Conservation (phyloP, 2,113 vertebrate species). For the Sciurus niger region DNA sequence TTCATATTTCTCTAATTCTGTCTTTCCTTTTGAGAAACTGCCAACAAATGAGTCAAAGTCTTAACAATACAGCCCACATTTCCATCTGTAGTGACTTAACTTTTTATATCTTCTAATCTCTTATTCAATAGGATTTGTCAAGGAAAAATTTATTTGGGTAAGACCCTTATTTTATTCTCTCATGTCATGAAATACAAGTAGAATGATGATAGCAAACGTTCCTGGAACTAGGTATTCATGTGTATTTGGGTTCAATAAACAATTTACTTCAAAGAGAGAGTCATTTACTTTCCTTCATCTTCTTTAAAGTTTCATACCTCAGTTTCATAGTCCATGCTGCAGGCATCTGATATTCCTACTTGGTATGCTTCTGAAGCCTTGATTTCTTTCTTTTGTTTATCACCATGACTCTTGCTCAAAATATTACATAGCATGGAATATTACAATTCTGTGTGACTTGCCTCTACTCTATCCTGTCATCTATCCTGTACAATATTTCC, state of each 20-base stretch:
- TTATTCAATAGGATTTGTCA: conserved; percentile 40
- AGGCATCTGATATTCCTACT: neutral
- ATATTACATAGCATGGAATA: neutral
- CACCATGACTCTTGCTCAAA: neutral
- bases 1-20: neutral
- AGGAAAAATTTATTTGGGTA: conserved; percentile 23
- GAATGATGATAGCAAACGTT: conserved; percentile 36
- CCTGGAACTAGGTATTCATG: conserved; percentile 44
- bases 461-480: neutral
- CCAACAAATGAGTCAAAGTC: conserved; percentile 46
- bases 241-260: conserved; percentile 66
- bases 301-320: conserved; percentile 55
- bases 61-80: conserved; percentile 28
- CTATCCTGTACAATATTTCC: neutral
- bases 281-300: neutral
- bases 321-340: neutral
- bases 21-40: conserved; percentile 55
- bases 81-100: neutral
- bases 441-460: neutral
- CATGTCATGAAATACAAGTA: conserved; percentile 70
- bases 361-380: neutral
- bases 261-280: conserved; percentile 39
- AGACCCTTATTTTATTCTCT: conserved; percentile 24
- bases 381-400: neutral
- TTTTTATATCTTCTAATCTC: conserved; percentile 28